Evolutionary conservation across 2,797 vertebrate species (phyloP), one percentile per base, ranked within the genome.

Genomic region (Mareca strepera): DNA sequence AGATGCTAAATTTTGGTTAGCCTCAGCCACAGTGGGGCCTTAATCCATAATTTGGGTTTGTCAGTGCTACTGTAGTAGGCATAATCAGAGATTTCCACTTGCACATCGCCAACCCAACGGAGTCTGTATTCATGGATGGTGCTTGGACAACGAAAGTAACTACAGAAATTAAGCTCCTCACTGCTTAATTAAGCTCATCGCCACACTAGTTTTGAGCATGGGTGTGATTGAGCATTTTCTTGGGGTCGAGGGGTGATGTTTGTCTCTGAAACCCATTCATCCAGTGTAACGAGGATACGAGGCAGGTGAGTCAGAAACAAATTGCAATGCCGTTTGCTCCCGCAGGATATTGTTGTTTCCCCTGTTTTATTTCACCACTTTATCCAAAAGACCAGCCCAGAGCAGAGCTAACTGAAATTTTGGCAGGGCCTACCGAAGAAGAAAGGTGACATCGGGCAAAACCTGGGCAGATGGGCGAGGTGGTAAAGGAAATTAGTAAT

Each of bases 391-490:
- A 69, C 10, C 53, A 74, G 82, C 67, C 56, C 87, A 81, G 35
- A 44, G 48, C 66, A 92, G 79, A 93, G 68, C 46, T 70, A 46
- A 78, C 94, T 80, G 82, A 52, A 35, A 72, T 96, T 88, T 95
- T 95, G 94, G 93, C 93, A 87, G 81, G 87, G 31, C 76, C 74
- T 2, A 1, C 82, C 77, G 94, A 75, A 90, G 92, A 92, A 88
- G 93, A 78, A 94, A 94, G 90, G 91, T 96, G 96, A 94, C 88
- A 94, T 82, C 87, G 53, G 93, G 74, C 94, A 92, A 96, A 97
- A 94, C 82, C 90, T 82, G 88, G 86, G 90, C 92, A 91, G 95
- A 95, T 75, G 35, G 97, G 90, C 93, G 92, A 95, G 96, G 82
- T 79, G 85, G 95, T 94, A 88, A 93, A 95, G 88, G 92, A 90